phyloP scores from a whole-genome alignment of 2,888 invertebrate species.

The Drosophila diplacantha region DNA sequence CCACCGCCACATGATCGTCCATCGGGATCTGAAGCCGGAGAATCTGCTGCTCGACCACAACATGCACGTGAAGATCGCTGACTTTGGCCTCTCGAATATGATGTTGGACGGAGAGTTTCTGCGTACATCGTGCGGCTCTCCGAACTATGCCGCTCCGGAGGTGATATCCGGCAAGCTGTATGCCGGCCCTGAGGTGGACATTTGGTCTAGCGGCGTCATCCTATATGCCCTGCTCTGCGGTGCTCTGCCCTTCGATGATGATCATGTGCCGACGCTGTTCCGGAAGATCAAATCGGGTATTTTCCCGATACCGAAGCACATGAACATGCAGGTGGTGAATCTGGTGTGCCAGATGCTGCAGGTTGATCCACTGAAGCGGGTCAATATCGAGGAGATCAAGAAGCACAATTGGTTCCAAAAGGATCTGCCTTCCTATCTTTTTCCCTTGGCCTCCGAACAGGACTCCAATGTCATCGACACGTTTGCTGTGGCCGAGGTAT shows the following conservation, averaged over 20 bases:
- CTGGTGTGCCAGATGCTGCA: slow-evolving; percentile 96
- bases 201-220: slow-evolving; percentile 99
- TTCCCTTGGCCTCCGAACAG: slow-evolving; percentile 96
- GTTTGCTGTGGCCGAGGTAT: slow-evolving; percentile 94
- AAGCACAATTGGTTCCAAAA: slow-evolving; percentile 99
- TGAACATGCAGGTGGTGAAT: slow-evolving; percentile 96
- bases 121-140: slow-evolving; percentile 98
- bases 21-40: slow-evolving; percentile 98
- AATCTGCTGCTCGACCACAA: slow-evolving; percentile 96
- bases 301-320: slow-evolving; percentile 98
- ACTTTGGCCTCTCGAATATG: slow-evolving; percentile 97
- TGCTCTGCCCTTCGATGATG: slow-evolving; percentile 98
- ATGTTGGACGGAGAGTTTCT: slow-evolving; percentile 99
- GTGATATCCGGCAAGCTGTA: slow-evolving; percentile 98
- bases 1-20: slow-evolving; percentile 99
- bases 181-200: slow-evolving; percentile 99
- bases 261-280: slow-evolving; percentile 96
- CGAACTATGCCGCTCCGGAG: slow-evolving; percentile 99
- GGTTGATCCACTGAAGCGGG: slow-evolving; percentile 98
- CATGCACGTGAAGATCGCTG: slow-evolving; percentile 98
- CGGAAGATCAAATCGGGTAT: slow-evolving; percentile 99
- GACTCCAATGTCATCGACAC: slow-evolving; percentile 98
- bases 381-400: slow-evolving; percentile 98
- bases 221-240: slow-evolving; percentile 97
- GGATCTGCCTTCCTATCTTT: slow-evolving; percentile 96